Base-by-base conservation (phyloP, 2,113 vertebrate species). In the Nothobranchius kuhntae region DNA sequence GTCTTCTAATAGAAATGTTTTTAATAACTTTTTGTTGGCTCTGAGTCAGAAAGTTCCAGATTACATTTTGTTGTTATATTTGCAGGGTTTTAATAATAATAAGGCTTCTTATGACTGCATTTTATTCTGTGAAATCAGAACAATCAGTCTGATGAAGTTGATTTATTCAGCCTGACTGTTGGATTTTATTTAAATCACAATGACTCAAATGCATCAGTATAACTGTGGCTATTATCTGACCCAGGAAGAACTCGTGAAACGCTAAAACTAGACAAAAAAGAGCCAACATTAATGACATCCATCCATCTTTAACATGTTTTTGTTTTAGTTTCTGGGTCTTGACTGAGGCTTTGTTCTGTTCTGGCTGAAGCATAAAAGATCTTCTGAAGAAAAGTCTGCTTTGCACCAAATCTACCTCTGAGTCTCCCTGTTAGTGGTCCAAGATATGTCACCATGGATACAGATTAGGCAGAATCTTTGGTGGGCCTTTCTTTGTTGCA, bases 371-470 rank as follows among this genome's bases (percentile, higher is more conserved):
- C 57, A 36, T 14, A 38, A 38, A 53, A 26, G 56, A 44, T 13
- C 47, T 9, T 59, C 47, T 65, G 58, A 7, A 17, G 10, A 73
- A 13, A 30, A 55, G 61, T 40, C 13, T 17, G 9, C n/a, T 57
- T 58, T 10, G 36, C 40, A 30, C 24, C 11, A 9, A 11, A 10
- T 45, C 38, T 40, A 40, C 38, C 21, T 54, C 30, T 61, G 40
- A 0, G 9, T 35, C 13, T 35, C 47, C 65, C 62, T 47, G 40
- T 53, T 17, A 13, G 47, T 21, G 44, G 53, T 71, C 53, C 68
- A 53, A 58, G 21, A 74, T 68, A 54, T 51, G 61, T 81, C 66
- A 26, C 68, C 68, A 71, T 84, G 65, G 76, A 63, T 56, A 73
- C 68, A 40, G 8, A 36, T 74, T 65, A 61, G 51, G 17, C 60